A percentile compares a stretch with the other conserved stretches of the same genome.
phyloP scores from a whole-genome alignment of 2,113 vertebrate genomes.

The Xenopus laevis region DNA sequence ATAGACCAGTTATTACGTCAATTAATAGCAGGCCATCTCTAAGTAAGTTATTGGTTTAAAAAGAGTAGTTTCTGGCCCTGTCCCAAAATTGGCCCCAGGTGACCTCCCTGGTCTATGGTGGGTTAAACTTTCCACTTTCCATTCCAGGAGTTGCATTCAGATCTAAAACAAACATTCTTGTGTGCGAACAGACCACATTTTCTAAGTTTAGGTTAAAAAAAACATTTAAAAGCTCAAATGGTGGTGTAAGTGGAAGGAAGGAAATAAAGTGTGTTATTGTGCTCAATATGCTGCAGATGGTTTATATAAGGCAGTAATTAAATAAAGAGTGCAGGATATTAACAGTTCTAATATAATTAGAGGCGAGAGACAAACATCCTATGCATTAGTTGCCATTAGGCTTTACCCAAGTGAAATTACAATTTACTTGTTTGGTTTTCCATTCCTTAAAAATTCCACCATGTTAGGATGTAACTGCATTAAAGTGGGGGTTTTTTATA shows the following conservation, averaged over 20 bases:
- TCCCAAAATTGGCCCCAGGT: no score
- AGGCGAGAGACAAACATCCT: neutral
- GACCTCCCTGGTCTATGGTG: no score
- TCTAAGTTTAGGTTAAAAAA: neutral
- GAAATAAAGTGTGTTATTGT: neutral
- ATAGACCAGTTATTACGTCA: no score
- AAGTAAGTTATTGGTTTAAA: no score
- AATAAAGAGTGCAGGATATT: slow-evolving; percentile 3
- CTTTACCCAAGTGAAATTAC: neutral
- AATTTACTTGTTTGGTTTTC: neutral
- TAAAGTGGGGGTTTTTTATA: no score
- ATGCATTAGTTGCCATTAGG: neutral
- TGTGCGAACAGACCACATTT: neutral
- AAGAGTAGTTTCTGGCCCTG: no score
- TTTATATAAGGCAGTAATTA: neutral
- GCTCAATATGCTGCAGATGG: slow-evolving; percentile 17
- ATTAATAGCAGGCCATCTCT: no score
- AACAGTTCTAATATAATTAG: slow-evolving; percentile 14
- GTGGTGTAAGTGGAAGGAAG: neutral
- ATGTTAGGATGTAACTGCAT: no score
- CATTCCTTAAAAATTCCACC: no score
- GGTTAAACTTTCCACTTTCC: neutral
- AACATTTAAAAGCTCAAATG: slow-evolving; percentile 12
- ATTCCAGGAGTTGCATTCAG: neutral
- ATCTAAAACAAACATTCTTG: neutral